A percentile compares a stretch with the other conserved stretches of the same genome.
phyloP scores from a whole-genome alignment of 2,113 vertebrate species.

The Sakesphorus luctuosus region DNA sequence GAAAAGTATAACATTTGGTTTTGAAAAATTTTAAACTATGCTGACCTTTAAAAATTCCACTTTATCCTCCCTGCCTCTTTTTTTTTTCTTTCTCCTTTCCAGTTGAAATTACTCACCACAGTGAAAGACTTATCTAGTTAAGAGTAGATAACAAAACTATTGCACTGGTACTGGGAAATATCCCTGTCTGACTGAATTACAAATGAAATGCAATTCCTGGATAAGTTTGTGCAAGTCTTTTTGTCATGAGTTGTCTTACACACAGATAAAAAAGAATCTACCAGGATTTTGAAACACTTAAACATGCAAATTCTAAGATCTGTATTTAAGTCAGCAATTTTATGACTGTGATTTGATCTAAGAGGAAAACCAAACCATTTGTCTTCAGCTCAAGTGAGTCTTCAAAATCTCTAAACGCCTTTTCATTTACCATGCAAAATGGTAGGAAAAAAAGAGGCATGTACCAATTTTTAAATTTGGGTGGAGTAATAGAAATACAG shows the following conservation, averaged over 20 bases:
- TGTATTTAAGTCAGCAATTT: background rate
- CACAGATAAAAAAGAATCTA: background rate
- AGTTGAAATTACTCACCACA: background rate
- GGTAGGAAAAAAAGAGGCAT: background rate
- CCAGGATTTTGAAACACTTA: background rate
- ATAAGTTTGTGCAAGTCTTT: background rate
- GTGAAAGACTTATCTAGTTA: background rate
- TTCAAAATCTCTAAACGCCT: background rate
- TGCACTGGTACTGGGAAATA: background rate
- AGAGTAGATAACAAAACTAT: background rate
- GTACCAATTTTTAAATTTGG: background rate
- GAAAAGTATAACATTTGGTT: background rate
- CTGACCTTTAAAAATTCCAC: background rate
- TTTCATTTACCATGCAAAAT: background rate
- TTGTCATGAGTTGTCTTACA: background rate
- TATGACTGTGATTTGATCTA: background rate
- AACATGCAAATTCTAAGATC: background rate
- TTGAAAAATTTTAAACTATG: background rate
- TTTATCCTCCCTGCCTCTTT: too few species aligned
- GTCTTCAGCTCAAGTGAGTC: background rate
- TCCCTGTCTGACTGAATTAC: background rate
- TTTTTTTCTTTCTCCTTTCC: background rate
- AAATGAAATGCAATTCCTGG: background rate
- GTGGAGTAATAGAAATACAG: background rate
- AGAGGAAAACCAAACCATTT: background rate